A percentile compares a stretch with the other conserved stretches of the same genome.
Conservation (phyloP, 2,888 invertebrate species). For the Gortyna flavago region DNA sequence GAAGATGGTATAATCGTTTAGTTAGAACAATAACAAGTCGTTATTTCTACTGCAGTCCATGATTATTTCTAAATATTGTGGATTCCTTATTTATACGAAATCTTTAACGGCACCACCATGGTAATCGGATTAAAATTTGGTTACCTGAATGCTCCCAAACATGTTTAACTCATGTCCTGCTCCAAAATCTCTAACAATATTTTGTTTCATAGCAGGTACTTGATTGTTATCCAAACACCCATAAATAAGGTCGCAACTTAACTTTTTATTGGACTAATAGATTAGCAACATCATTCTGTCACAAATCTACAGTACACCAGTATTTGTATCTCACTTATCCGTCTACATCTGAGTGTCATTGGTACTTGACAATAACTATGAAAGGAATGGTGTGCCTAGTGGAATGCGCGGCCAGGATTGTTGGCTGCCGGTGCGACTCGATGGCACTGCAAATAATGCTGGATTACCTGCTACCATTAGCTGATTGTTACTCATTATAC, state of each 20-base stretch:
- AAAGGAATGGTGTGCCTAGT: constrained; percentile 33
- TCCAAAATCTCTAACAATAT: background rate
- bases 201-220: background rate
- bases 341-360: constrained; percentile 23
- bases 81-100: background rate
- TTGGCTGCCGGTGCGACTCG: constrained; percentile 66
- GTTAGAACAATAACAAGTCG: constrained; percentile 6
- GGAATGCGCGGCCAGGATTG: constrained; percentile 45
- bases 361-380: constrained; percentile 46
- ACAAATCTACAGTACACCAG: constrained; percentile 4
- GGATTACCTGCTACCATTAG: constrained; percentile 80
- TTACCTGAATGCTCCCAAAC: constrained; percentile 39
- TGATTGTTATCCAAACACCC: constrained; percentile 7
- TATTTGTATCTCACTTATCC: constrained; percentile 38
- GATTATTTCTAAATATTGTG: background rate
- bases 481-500: constrained; percentile 73
- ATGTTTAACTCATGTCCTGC: background rate
- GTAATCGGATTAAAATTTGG: constrained; percentile 37
- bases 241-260: background rate
- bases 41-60: background rate
- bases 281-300: background rate
- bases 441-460: constrained; percentile 80
- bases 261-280: constrained; percentile 6
- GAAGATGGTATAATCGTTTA: background rate
- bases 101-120: constrained; percentile 1